These are phyloP conservation scores for Champsocephalus gunnari DNA, from an alignment of 2,797 vertebrate genomes.

Conservation along the genomic window DNA sequence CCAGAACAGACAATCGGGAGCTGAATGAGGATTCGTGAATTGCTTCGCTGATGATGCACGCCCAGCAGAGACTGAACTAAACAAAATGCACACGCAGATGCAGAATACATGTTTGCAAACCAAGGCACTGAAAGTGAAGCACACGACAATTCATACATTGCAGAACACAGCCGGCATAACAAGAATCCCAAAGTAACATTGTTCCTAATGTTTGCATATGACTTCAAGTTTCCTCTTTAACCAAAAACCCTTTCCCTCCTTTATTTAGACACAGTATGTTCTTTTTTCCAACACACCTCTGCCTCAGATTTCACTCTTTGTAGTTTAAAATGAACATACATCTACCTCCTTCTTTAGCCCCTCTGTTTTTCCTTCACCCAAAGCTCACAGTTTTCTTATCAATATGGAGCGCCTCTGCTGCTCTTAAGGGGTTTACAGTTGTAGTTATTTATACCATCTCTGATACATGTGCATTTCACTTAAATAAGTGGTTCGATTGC, in stretches of 20 bases:
- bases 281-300: conserved; percentile 41
- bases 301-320: conserved; percentile 40
- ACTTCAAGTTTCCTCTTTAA: conserved; percentile 26
- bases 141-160: conserved; percentile 23
- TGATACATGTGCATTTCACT: conserved; percentile 52
- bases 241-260: background rate
- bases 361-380: conserved; percentile 17
- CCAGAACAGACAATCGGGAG: conserved; percentile 90
- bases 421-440: conserved; percentile 32
- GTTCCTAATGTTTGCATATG: conserved; percentile 25
- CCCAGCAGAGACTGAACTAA: conserved; percentile 46
- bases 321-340: conserved; percentile 39
- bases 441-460: conserved; percentile 17
- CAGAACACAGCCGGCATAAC: conserved; percentile 27
- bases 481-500: conserved; percentile 20
- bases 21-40: conserved; percentile 89
- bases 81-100: conserved; percentile 29
- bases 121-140: conserved; percentile 36
- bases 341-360: conserved; percentile 59
- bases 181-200: background rate
- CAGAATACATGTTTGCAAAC: conserved; percentile 40
- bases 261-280: conserved; percentile 20
- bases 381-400: conserved; percentile 21
- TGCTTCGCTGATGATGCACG: conserved; percentile 8
- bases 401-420: conserved; percentile 30